A percentile compares a stretch with the other conserved stretches of the same genome.
Conservation (phyloP, 2,888 invertebrate genomes). For the Anthophora plumipes region DNA sequence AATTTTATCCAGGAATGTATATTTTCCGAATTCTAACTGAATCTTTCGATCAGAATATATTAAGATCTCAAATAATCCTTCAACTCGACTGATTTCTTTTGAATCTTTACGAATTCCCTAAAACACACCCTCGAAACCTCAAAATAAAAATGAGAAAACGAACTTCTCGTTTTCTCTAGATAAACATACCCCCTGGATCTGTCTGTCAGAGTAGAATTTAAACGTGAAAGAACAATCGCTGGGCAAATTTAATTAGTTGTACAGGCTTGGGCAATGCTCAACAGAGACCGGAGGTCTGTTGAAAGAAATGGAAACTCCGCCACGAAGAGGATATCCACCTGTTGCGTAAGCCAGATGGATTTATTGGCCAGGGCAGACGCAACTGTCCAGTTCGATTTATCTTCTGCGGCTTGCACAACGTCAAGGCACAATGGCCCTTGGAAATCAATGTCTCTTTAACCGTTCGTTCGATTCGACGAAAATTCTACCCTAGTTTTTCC, state of each 20-base stretch:
- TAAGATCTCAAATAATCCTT: too few species aligned
- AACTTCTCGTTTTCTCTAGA: neutral
- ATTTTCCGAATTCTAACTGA: too few species aligned
- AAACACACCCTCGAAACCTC: too few species aligned
- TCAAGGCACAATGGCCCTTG: slow-evolving; percentile 56
- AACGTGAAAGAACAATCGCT: neutral
- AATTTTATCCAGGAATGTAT: too few species aligned
- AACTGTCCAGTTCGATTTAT: slow-evolving; percentile 65
- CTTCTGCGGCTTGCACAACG: slow-evolving; percentile 52
- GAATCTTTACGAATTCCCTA: too few species aligned
- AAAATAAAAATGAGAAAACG: too few species aligned
- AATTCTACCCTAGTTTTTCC: too few species aligned
- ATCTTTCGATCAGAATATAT: too few species aligned
- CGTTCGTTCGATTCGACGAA: too few species aligned
- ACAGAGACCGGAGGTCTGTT: slow-evolving; percentile 46
- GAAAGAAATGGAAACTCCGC: slow-evolving; percentile 57
- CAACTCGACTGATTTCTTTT: too few species aligned
- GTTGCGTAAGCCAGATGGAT: slow-evolving; percentile 64
- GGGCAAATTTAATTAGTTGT: slow-evolving; percentile 50
- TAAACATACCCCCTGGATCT: neutral
- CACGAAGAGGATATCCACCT: slow-evolving; percentile 66
- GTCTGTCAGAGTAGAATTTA: neutral
- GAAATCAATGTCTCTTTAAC: slow-evolving; percentile 61
- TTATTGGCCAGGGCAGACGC: slow-evolving; percentile 60
- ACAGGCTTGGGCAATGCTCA: slow-evolving; percentile 35